These are phyloP conservation scores for Caenorhabditis sp. DNA, from an alignment of 2,888 invertebrate genomes.

Conservation along the genomic window DNA sequence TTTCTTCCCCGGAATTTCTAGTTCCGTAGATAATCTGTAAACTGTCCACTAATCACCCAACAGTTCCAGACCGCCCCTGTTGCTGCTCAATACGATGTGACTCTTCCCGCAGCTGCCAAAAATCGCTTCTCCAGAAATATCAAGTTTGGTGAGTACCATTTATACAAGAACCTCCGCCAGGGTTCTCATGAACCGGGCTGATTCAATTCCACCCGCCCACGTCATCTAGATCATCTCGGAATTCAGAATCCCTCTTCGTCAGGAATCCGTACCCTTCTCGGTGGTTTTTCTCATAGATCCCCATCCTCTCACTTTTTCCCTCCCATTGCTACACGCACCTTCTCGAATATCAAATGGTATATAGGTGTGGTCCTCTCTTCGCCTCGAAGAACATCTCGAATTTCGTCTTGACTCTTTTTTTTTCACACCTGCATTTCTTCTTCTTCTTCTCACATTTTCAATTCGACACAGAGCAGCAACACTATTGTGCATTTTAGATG, in stretches of 20 bases:
- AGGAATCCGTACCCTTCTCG: slow-evolving; percentile 25
- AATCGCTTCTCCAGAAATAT: slow-evolving; percentile 77
- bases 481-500: slow-evolving; percentile 3
- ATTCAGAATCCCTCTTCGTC: slow-evolving; percentile 12
- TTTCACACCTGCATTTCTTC: slow-evolving; percentile 29
- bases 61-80: slow-evolving; percentile 22
- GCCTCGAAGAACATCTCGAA: slow-evolving; percentile 32
- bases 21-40: too few relatives aligned
- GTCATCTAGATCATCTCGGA: too few relatives aligned
- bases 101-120: slow-evolving; percentile 76
- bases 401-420: slow-evolving; percentile 17
- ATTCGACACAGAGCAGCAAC: neutral
- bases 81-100: slow-evolving; percentile 68
- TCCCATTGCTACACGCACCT: slow-evolving; percentile 43
- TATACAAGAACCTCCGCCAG: too few relatives aligned
- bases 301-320: slow-evolving; percentile 24
- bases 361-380: slow-evolving; percentile 36
- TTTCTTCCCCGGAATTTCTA: too few relatives aligned
- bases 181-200: too few relatives aligned
- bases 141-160: slow-evolving; percentile 71
- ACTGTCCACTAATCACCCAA: too few relatives aligned
- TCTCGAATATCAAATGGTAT: slow-evolving; percentile 47
- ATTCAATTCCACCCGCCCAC: too few relatives aligned
- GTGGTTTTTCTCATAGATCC: neutral
- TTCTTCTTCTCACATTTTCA: slow-evolving; percentile 7